A percentile compares a stretch with the other conserved stretches of the same genome.
Evolutionary conservation across 2,113 vertebrate species (phyloP).

Genomic region (Anarhynchus alexandrinus): DNA sequence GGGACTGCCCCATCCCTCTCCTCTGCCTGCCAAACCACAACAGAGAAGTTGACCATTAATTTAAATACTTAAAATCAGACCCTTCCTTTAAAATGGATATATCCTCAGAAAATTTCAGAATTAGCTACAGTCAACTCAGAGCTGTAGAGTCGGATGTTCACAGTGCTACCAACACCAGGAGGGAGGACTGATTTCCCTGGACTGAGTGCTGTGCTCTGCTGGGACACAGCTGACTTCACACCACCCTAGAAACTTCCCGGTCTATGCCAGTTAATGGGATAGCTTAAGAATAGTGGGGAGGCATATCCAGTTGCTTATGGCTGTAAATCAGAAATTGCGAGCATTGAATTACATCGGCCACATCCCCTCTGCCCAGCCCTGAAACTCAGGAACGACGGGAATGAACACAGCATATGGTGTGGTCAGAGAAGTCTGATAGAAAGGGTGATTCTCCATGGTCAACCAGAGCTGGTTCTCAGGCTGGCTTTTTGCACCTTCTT

Average conservation of each 20-base stretch:
- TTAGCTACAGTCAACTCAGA: neutral
- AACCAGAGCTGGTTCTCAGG: neutral
- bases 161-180: fast-evolving
- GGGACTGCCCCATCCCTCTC: neutral
- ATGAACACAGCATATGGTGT: neutral
- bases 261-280: neutral
- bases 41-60: neutral
- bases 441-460: neutral
- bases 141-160: neutral
- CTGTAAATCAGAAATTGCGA: neutral
- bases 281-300: fast-evolving
- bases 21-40: conserved; percentile 3
- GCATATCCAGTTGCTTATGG: neutral
- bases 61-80: neutral
- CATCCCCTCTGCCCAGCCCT: neutral
- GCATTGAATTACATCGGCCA: neutral
- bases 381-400: neutral
- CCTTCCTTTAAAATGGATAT: neutral
- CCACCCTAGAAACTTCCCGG: neutral
- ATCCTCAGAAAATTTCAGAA: neutral
- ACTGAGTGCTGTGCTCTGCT: neutral
- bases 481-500: neutral
- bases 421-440: neutral
- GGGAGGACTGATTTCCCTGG: neutral
- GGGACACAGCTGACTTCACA: neutral